Base-by-base conservation (phyloP, 2,888 invertebrate genomes). In the Scaeva pyrastri region DNA sequence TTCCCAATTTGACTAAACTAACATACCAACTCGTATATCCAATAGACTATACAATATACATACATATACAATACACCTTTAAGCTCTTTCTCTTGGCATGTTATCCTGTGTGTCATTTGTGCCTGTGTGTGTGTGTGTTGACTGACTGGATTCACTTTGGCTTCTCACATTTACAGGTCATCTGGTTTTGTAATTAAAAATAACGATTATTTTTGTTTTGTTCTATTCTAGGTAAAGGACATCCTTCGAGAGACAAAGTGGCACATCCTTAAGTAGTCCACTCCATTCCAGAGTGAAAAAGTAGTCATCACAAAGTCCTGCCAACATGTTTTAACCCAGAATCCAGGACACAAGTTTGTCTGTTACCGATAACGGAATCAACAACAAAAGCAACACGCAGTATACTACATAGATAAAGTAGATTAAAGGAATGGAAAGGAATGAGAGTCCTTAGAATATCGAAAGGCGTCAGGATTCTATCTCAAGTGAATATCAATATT, bases 171-270 rank as follows among this genome's bases (percentile, higher is more conserved):
- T 45, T 52, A 31, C 70, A 83, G 72, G 71, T 72, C 71, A 77
- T 50, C 45, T 66, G 41, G 64, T 50, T 71, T 64, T 52, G 80
- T 75, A 79, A 84, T 84, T 84, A 84, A 84, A 84, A 84, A 64
- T 84, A 84, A 80, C 71, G 45, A 45, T 64, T 58, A 50, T 72
- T 75, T 19, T 58, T 1, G 48, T 58, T 31, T 64, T 16, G 62
- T 14, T 64, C 14, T 55, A 12, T 70, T 60, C 11, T 55, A 83
- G 77, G 73, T 50, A 58, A 71, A 75, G 75, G 72, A 68, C 58
- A 77, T 62, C 36, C 21, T 36, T n/a, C n/a, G 56, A 6, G 58
- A 68, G 68, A 75, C 68, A 14, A 41, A 50, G 62, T 50, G 58
- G n/a, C 19, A 62, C 58, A 60, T 75, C 43, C 76, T 21, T 23